Base-by-base conservation (phyloP, 2,797 vertebrate species). In the Anguilla anguilla region DNA sequence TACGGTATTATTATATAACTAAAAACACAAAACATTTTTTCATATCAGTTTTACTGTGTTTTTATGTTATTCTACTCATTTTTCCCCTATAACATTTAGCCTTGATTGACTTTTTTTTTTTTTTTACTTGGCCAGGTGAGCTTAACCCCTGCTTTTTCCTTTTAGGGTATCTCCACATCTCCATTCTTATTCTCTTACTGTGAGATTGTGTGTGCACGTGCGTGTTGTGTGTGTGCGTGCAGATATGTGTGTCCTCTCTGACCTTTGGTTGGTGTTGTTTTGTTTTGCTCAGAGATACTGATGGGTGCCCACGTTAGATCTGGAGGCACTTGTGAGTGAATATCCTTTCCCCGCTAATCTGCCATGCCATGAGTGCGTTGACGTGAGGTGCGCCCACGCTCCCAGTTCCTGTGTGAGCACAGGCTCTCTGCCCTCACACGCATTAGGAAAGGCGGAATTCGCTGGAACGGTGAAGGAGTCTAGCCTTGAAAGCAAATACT, bases 131-230 rank as follows among this genome's bases (percentile, higher is more conserved):
- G 28, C 55, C 28, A 55, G n/a, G 35, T 83, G 46, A 39, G 89
- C 86, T 86, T 17, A 83, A 61, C 28, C 46, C 81, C 81, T 53
- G 39, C 13, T 9, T 79, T 90, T 90, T 92, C 87, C 92, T 88
- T 57, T 85, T 84, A 91, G 91, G 89, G 59, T 90, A 88, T 46
- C 49, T 86, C 87, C 39, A 91, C 77, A 89, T 87, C 86, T 90
- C 87, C 59, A 28, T 77, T 7, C 1, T 90, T 90, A 92, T 90
- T 28, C 88, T 91, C 92, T 86, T 91, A 67, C 87, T 91, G 91
- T 93, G 92, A 90, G 89, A 84, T 90, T 53, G 49, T 31, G 28
- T 49, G 19, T 51, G 51, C n/a, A 6, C n/a, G 67, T 86, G 51
- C 31, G 85, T 57, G 55, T 49, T 31, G 51, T 85, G 83, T 82